These are phyloP conservation scores for Oreochromis grahami DNA, from an alignment of 2,797 vertebrate species.

Conservation along the genomic window DNA sequence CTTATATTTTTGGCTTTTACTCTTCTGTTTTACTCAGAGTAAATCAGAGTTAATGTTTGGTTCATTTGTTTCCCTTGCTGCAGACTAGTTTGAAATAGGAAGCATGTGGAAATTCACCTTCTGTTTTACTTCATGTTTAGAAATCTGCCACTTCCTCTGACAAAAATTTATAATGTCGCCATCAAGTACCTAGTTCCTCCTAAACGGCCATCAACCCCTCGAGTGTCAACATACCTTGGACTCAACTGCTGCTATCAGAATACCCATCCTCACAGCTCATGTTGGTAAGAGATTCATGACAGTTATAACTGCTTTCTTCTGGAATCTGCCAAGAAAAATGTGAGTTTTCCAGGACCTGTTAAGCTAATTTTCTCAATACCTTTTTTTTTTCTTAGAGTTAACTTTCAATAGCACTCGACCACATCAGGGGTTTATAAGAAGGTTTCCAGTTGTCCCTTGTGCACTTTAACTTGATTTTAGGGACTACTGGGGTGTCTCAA, in stretches of 20 bases:
- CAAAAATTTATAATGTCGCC: background rate
- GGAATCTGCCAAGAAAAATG: background rate
- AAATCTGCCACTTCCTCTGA: slow-evolving; percentile 54
- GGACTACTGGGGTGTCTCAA: background rate
- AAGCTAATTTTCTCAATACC: background rate
- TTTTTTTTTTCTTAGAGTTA: background rate
- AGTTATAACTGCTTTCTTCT: background rate
- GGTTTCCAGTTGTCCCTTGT: background rate
- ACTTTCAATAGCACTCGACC: background rate
- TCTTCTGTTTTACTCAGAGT: background rate
- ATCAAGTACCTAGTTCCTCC: slow-evolving; percentile 16
- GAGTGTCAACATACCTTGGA: background rate
- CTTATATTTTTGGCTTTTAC: background rate
- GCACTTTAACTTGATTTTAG: background rate
- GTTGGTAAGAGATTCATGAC: background rate
- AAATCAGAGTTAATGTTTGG: background rate
- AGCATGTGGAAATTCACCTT: slow-evolving; percentile 2
- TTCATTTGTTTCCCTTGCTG: background rate
- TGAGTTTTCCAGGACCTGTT: background rate
- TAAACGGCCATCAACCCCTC: background rate
- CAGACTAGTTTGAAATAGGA: slow-evolving; percentile 36
- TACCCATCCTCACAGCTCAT: background rate
- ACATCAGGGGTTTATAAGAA: background rate
- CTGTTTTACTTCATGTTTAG: slow-evolving; percentile 38
- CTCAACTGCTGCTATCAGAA: background rate